Evolutionary conservation across 2,888 invertebrate species (phyloP).

Genomic region (Protodeltote pygarga): DNA sequence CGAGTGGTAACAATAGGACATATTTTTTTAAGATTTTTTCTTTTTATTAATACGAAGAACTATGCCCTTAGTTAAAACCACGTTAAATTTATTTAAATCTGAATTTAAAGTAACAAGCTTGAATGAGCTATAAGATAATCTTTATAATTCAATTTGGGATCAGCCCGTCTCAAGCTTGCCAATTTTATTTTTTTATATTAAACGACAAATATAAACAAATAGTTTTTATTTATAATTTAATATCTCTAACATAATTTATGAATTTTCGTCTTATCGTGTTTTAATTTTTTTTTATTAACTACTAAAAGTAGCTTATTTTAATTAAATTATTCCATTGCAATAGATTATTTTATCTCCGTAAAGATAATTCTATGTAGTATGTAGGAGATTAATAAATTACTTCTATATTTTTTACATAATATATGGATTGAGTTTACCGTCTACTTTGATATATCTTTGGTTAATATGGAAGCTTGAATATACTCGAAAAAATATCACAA

Average conservation of each 20-base stretch:
- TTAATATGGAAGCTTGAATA: background rate
- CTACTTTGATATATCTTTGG: conserved; percentile 53
- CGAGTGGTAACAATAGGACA: conserved; percentile 26
- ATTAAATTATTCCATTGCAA: conserved; percentile 39
- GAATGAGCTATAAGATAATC: conserved; percentile 2
- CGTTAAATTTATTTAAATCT: conserved; percentile 20
- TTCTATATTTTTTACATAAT: conserved; percentile 39
- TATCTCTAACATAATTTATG: conserved; percentile 1
- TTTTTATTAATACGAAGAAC: conserved; percentile 18
- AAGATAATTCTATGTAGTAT: conserved; percentile 33
- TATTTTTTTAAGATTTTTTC: conserved; percentile 18
- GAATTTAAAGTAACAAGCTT: conserved; percentile 18
- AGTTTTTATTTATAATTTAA: conserved; percentile 11
- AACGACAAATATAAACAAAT: conserved; percentile 13
- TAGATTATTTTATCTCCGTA: conserved; percentile 27
- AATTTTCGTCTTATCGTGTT: background rate
- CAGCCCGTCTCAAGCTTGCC: conserved; percentile 10
- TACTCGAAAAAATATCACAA: conserved; percentile 10
- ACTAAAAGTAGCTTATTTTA: conserved; percentile 42
- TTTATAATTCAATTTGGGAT: background rate
- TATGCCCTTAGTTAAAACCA: conserved; percentile 34
- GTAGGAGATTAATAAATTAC: conserved; percentile 46
- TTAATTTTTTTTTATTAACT: conserved; percentile 18
- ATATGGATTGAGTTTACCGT: conserved; percentile 47
- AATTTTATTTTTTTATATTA: conserved; percentile 4